Evolutionary conservation across 2,888 invertebrate genomes (phyloP).

Genomic region (Hirtodrosophila cameraria): DNA sequence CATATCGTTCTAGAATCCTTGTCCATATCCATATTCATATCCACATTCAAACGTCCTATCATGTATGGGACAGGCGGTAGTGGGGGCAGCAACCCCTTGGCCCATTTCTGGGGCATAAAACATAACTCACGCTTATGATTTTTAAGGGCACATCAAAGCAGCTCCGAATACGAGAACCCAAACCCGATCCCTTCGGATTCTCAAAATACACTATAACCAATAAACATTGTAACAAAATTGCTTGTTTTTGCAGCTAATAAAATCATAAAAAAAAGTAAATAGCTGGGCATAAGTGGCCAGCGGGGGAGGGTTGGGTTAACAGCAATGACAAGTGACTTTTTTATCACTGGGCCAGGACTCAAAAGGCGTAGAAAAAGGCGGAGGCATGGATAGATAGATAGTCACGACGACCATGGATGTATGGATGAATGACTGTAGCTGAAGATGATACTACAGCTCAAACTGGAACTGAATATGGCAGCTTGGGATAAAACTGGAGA

Average conservation of each 20-base stretch:
- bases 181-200: constrained; percentile 42
- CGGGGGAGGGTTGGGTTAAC: constrained; percentile 41
- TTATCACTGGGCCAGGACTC: constrained; percentile 57
- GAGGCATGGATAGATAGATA: constrained; percentile 21
- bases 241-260: constrained; percentile 79
- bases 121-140: constrained; percentile 79
- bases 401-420: constrained; percentile 45
- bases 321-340: constrained; percentile 73
- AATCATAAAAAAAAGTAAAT: constrained; percentile 73
- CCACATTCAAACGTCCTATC: constrained; percentile 34
- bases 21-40: constrained; percentile 16
- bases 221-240: constrained; percentile 78
- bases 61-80: neutral
- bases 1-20: constrained; percentile 1
- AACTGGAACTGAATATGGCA: neutral
- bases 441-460: constrained; percentile 25
- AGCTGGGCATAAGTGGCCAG: constrained; percentile 62
- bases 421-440: constrained; percentile 63
- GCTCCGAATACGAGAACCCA: constrained; percentile 4
- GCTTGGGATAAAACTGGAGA: constrained; percentile 20
- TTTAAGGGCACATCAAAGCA: constrained; percentile 76
- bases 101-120: constrained; percentile 35
- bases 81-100: constrained; percentile 41
- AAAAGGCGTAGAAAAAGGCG: constrained; percentile 31
- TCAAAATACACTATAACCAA: constrained; percentile 68